Conservation (phyloP, 2,113 vertebrate species). For the Cryptomyrus ogoouensis region DNA sequence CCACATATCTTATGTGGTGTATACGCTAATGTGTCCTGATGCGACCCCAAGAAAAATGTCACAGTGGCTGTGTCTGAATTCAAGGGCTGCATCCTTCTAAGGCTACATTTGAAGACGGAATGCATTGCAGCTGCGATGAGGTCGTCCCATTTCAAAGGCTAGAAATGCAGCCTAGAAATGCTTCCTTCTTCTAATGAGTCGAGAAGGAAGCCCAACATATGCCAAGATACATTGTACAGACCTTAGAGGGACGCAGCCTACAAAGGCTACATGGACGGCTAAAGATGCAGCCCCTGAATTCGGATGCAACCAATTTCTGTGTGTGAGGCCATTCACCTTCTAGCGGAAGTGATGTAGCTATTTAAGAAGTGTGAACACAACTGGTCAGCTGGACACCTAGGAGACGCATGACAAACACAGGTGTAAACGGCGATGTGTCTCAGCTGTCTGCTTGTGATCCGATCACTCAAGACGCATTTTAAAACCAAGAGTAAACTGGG, state of each 20-base stretch:
- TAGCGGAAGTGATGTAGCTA: not conserved
- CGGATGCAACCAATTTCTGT: not conserved
- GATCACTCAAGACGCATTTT: not conserved
- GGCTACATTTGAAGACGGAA: not conserved
- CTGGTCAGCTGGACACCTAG: not conserved
- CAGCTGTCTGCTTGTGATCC: not conserved
- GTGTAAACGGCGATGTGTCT: not conserved
- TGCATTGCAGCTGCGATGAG: not conserved
- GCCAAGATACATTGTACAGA: not conserved
- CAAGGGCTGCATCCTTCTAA: not conserved
- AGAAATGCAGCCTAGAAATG: not conserved
- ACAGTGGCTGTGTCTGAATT: not conserved
- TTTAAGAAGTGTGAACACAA: not conserved
- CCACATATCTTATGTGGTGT: not conserved
- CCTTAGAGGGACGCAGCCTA: not conserved
- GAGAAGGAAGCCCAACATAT: not conserved
- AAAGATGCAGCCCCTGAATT: not conserved
- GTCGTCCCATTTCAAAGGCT: not conserved
- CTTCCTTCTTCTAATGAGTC: not conserved
- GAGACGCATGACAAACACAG: not conserved
- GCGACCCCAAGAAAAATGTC: not conserved
- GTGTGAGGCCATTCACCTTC: not conserved
- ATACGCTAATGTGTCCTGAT: not conserved
- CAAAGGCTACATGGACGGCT: not conserved
- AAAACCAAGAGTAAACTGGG: not conserved